Evolutionary conservation across 2,797 vertebrate species (phyloP).

Genomic region (Acanthiza pusilla): DNA sequence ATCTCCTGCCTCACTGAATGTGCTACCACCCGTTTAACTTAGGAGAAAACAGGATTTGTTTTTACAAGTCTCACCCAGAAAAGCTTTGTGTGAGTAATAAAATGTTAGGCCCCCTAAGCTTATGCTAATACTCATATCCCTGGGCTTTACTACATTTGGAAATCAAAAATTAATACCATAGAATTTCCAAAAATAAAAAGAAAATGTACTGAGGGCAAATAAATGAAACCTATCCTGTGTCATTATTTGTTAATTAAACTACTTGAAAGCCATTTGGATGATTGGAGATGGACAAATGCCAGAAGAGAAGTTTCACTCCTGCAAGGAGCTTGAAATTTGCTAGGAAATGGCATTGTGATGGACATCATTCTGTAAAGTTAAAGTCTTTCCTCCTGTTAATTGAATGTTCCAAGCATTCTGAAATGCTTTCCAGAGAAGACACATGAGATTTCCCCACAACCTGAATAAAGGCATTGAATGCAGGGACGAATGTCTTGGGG

Average conservation of each 20-base stretch:
- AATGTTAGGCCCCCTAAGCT: conserved; percentile 10
- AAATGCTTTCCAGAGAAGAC: neutral
- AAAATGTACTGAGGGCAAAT: neutral
- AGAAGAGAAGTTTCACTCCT: neutral
- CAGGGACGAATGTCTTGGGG: neutral
- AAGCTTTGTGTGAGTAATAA: conserved; percentile 35
- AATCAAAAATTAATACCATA: conserved; percentile 19
- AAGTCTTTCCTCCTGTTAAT: neutral
- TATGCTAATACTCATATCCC: conserved; percentile 11
- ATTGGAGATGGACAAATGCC: neutral
- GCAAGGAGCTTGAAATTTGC: neutral
- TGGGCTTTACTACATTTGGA: conserved; percentile 18
- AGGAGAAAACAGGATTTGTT: neutral
- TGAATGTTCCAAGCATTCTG: neutral
- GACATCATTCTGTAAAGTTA: neutral
- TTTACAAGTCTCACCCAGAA: conserved; percentile 16
- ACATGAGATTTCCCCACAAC: accelerated
- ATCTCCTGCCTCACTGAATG: neutral
- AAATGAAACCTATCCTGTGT: neutral
- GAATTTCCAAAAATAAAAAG: neutral
- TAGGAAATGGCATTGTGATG: neutral
- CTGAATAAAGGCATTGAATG: neutral
- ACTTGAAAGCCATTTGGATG: neutral
- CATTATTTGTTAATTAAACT: neutral
- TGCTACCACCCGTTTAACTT: neutral